These are phyloP conservation scores for Schizaphis graminum DNA, from an alignment of 2,888 invertebrate genomes.

Conservation along the genomic window DNA sequence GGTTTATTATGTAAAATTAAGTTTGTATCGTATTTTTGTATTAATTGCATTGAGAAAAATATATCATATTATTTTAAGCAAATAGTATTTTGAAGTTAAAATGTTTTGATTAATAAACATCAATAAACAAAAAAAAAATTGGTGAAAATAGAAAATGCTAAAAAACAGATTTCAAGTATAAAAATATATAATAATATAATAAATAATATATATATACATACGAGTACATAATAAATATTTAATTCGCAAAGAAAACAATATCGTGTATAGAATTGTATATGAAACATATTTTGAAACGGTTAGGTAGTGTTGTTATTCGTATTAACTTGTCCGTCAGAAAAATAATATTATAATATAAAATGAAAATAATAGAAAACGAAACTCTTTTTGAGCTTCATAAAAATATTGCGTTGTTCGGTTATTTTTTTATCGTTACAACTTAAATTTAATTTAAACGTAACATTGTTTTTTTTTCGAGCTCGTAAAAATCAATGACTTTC, in stretches of 20 bases:
- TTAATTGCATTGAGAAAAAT: too few species aligned
- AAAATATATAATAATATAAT: too few species aligned
- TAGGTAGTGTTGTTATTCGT: not conserved
- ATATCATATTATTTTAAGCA: too few species aligned
- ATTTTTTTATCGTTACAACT: not conserved
- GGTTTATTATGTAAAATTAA: too few species aligned
- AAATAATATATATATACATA: not conserved
- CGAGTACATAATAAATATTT: not conserved
- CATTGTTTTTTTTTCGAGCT: not conserved
- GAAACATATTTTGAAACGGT: not conserved
- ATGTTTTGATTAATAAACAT: too few species aligned
- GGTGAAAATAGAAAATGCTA: too few species aligned
- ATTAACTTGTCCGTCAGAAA: not conserved
- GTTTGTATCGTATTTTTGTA: too few species aligned
- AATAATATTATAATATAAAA: not conserved
- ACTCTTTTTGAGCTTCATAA: not conserved
- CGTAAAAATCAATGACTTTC: not conserved
- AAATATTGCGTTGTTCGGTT: not conserved
- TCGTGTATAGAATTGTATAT: not conserved
- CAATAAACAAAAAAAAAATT: too few species aligned
- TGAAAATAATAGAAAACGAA: not conserved
- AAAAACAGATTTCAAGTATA: too few species aligned
- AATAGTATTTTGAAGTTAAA: too few species aligned
- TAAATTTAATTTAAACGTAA: slow-evolving; percentile 5
- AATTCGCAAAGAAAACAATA: not conserved